phyloP scores from a whole-genome alignment of 2,113 vertebrate species.

The Carollia perspicillata region DNA sequence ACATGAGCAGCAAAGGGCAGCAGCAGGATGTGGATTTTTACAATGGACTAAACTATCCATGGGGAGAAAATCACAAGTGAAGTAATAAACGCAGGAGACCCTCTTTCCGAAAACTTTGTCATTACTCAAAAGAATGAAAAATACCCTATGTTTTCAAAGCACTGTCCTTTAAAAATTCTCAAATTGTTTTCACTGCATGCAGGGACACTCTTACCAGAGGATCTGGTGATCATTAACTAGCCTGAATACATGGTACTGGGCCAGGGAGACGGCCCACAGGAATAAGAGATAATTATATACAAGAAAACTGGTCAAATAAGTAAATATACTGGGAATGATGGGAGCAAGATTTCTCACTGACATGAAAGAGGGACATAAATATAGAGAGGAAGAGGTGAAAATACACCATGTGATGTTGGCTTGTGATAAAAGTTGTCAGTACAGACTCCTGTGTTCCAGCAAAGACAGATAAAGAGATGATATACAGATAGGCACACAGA shows the following conservation, averaged over 20 bases:
- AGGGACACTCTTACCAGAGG: background rate
- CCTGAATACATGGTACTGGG: background rate
- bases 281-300: background rate
- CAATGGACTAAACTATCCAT: background rate
- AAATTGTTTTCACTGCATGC: background rate
- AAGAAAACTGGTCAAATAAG: background rate
- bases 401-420: background rate
- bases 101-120: slow-evolving; percentile 16
- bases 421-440: background rate
- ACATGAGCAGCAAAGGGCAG: background rate
- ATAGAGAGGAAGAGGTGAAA: background rate
- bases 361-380: background rate
- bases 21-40: background rate
- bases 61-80: background rate
- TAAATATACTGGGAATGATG: background rate
- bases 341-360: background rate
- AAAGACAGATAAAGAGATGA: background rate
- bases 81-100: background rate
- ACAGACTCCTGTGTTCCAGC: background rate
- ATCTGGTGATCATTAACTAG: background rate
- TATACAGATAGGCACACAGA: background rate
- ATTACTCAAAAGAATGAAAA: slow-evolving; percentile 13
- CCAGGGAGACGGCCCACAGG: fast-evolving
- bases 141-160: background rate
- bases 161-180: background rate